These are phyloP conservation scores for Cossypha caffra DNA, from an alignment of 2,797 vertebrate genomes.

Conservation along the genomic window DNA sequence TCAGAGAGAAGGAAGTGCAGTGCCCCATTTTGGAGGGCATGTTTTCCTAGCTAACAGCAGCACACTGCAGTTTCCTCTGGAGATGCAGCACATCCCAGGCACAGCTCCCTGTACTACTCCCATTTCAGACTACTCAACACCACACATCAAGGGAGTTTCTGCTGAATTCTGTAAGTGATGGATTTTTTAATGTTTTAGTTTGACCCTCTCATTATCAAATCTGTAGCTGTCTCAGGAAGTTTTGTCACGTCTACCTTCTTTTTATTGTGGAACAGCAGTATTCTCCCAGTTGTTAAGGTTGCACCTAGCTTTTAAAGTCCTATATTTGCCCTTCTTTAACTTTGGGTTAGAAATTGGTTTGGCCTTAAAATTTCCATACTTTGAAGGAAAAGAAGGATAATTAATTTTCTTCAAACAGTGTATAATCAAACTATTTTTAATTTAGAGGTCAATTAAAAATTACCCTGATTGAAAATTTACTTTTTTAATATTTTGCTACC, in stretches of 20 bases:
- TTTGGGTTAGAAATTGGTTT: conserved; percentile 42
- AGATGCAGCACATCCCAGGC: background rate
- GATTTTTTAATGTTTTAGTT: background rate
- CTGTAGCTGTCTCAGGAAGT: background rate
- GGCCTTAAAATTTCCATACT: conserved; percentile 57
- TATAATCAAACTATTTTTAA: conserved; percentile 58
- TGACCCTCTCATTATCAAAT: background rate
- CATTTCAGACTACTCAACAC: background rate
- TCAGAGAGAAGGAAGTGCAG: background rate
- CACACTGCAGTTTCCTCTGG: background rate
- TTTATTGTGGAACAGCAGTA: conserved; percentile 33
- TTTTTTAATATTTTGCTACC: conserved; percentile 40
- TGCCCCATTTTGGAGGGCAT: background rate
- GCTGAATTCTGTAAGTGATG: background rate
- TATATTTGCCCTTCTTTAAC: conserved; percentile 54
- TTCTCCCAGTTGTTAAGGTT: conserved; percentile 2
- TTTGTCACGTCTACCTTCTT: conserved; percentile 5
- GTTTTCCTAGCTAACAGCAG: background rate
- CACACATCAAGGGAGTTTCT: background rate
- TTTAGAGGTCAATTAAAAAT: conserved; percentile 58
- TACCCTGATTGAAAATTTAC: conserved; percentile 29
- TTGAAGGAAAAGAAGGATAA: conserved; percentile 60
- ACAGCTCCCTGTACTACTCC: background rate
- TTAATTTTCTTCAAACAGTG: conserved; percentile 68
- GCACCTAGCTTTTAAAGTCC: conserved; percentile 24